Evolutionary conservation across 2,113 vertebrate species (phyloP).

Genomic region (Diadophis punctatus): DNA sequence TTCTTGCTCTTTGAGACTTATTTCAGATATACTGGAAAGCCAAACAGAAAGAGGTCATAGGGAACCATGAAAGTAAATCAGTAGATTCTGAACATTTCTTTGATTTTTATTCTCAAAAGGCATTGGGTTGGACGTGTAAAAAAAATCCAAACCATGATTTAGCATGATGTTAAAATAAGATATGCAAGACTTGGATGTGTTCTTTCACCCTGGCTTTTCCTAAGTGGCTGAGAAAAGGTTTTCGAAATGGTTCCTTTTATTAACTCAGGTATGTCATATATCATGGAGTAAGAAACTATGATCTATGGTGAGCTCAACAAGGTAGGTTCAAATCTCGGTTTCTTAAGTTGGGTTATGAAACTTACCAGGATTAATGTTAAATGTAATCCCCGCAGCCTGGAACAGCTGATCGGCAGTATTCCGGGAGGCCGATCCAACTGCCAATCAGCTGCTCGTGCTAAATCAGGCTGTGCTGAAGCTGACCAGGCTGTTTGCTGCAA

Average conservation of each 20-base stretch:
- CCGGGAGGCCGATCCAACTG: too few relatives aligned
- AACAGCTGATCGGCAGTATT: too few relatives aligned
- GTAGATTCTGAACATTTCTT: neutral
- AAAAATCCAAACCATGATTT: neutral
- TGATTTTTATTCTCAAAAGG: neutral
- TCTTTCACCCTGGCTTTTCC: too few relatives aligned
- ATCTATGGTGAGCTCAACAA: neutral
- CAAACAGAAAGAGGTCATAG: neutral
- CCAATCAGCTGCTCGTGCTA: too few relatives aligned
- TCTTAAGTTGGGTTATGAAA: neutral
- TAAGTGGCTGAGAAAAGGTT: neutral
- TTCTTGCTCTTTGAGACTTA: constrained; percentile 66
- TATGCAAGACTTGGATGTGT: neutral
- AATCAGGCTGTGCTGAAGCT: too few relatives aligned
- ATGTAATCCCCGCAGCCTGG: neutral
- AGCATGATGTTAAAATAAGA: neutral
- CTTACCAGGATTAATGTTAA: neutral
- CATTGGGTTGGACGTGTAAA: neutral
- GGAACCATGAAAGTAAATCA: neutral
- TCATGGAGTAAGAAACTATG: neutral
- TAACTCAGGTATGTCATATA: neutral
- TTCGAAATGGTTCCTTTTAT: neutral
- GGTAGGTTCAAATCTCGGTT: neutral
- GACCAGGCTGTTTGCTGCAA: too few relatives aligned
- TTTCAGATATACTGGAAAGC: constrained; percentile 60